Conservation (phyloP, 2,113 vertebrate species). For the Corythoichthys intestinalis region DNA sequence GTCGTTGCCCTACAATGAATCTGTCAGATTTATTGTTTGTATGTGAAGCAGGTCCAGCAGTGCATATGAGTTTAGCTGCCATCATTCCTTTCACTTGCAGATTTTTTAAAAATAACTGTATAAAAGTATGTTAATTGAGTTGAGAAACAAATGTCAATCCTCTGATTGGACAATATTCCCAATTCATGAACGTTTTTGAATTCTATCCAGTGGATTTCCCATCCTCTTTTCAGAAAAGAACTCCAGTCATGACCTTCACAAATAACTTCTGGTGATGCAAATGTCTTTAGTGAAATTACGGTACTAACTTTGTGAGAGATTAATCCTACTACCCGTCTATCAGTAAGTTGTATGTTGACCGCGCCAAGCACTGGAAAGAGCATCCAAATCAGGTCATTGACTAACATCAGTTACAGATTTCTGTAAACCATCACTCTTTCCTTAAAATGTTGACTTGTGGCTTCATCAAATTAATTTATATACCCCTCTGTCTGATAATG, state of each 20-base stretch:
- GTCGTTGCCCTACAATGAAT: conserved; percentile 65
- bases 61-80: background rate
- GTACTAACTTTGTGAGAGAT: conserved; percentile 61
- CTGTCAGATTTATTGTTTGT: conserved; percentile 61
- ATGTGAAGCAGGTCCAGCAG: conserved; percentile 25
- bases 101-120: background rate
- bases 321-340: conserved; percentile 45
- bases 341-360: conserved; percentile 24
- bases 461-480: conserved; percentile 59
- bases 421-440: conserved; percentile 47
- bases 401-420: conserved; percentile 65
- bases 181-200: conserved; percentile 2
- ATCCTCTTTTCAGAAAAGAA: background rate
- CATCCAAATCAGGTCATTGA: conserved; percentile 53
- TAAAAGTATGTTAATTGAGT: background rate
- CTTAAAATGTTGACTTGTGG: conserved; percentile 48
- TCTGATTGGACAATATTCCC: conserved; percentile 1
- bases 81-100: background rate
- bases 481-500: conserved; percentile 24
- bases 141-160: background rate
- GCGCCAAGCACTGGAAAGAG: conserved; percentile 39
- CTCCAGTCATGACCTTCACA: conserved; percentile 35
- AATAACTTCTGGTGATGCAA: conserved; percentile 41
- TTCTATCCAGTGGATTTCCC: background rate
- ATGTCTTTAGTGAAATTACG: conserved; percentile 52